A percentile compares a stretch with the other conserved stretches of the same genome.
Evolutionary conservation across 2,888 invertebrate species (phyloP).

Genomic region (Capitulum mitella): DNA sequence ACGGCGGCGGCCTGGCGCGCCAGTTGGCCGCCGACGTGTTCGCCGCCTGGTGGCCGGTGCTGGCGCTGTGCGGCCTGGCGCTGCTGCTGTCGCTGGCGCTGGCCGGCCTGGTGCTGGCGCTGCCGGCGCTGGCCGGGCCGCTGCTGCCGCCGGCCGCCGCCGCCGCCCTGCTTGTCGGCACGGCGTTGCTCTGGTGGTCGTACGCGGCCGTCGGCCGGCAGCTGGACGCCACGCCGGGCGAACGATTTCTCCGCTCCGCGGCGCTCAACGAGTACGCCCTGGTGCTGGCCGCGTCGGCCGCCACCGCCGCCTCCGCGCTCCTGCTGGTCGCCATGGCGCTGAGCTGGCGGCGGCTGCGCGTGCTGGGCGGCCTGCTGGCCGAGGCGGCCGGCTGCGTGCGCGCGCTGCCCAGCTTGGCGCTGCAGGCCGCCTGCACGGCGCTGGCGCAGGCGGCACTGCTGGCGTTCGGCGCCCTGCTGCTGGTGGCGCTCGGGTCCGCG

Average conservation of each 20-base stretch:
- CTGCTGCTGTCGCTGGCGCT: conserved; percentile 69
- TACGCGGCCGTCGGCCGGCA: conserved; percentile 66
- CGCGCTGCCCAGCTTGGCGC: conserved; percentile 71
- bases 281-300: conserved; percentile 72
- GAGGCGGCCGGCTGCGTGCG: conserved; percentile 83
- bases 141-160: conserved; percentile 74
- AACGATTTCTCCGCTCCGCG: conserved; percentile 61
- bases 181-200: conserved; percentile 78
- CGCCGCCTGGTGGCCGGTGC: conserved; percentile 77
- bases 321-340: conserved; percentile 64
- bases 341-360: conserved; percentile 70
- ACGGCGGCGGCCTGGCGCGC: conserved; percentile 80
- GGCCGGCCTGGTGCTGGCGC: conserved; percentile 72
- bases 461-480: conserved; percentile 75
- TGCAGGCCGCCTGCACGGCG: conserved; percentile 79
- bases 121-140: conserved; percentile 78
- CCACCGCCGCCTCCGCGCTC: conserved; percentile 72
- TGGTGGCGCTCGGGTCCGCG: conserved; percentile 77
- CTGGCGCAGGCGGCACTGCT: conserved; percentile 68
- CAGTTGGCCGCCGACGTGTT: conserved; percentile 82
- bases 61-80: conserved; percentile 54
- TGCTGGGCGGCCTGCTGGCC: conserved; percentile 74
- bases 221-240: conserved; percentile 51
- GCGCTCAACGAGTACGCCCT: conserved; percentile 79
- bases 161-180: conserved; percentile 48